phyloP scores from a whole-genome alignment of 2,888 invertebrate genomes.

The Pseudococcus longispinus region DNA sequence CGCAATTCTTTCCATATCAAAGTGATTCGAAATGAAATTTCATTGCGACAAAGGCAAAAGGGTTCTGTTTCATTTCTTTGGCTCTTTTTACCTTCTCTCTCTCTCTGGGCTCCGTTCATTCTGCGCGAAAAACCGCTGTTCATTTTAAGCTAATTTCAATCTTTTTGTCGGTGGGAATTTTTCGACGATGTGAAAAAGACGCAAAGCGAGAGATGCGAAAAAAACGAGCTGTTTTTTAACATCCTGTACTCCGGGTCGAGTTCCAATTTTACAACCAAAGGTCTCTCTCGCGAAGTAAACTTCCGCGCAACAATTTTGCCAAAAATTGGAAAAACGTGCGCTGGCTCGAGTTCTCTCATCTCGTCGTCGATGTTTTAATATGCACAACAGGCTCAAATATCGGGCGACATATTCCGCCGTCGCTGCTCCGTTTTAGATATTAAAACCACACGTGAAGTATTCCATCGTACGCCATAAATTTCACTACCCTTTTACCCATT shows the following conservation, averaged over 20 bases:
- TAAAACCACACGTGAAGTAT: slow-evolving; percentile 40
- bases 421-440: slow-evolving; percentile 8
- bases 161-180: neutral
- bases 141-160: slow-evolving; percentile 34
- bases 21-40: slow-evolving; percentile 37
- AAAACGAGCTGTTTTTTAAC: neutral
- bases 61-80: slow-evolving; percentile 14
- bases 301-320: slow-evolving; percentile 38
- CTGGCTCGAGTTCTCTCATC: neutral
- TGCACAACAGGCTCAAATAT: slow-evolving; percentile 39
- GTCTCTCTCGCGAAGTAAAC: neutral
- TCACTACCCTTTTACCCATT: neutral
- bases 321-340: slow-evolving; percentile 38
- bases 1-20: slow-evolving; percentile 37
- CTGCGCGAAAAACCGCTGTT: slow-evolving; percentile 7
- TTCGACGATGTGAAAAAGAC: neutral
- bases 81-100: neutral
- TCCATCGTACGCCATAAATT: slow-evolving; percentile 19
- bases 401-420: neutral
- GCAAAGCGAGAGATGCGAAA: neutral
- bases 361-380: neutral
- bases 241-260: neutral
- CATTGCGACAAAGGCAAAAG: slow-evolving; percentile 21
- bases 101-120: too few relatives aligned
- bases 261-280: slow-evolving; percentile 1